Base-by-base conservation (phyloP, 2,888 invertebrate genomes). In the Carterocephalus palaemon region DNA sequence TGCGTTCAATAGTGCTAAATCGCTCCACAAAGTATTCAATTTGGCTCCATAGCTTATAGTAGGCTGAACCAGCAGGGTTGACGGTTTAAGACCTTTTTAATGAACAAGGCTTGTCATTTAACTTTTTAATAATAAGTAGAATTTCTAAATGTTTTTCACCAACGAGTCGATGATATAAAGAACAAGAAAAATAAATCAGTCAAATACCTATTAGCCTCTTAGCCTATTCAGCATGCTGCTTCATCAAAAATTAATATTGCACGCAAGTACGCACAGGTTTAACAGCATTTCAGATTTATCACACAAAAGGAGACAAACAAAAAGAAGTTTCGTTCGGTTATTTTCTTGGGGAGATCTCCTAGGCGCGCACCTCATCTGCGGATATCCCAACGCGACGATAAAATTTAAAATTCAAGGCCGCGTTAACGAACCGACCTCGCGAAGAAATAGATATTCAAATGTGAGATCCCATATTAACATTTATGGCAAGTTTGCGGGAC, bases 351-450 rank as follows among this genome's bases (percentile, higher is more conserved):
- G 78, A 81, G 74, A 76, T 72, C 81, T 77, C 83, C 80, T 78
- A 82, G 83, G 79, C 81, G 82, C 81, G 81, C 85, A 83, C 84
- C 83, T 86, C 84, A 84, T 83, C 84, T 83, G 71, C 67, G 69
- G 71, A 52, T 62, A 54, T 85, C 85, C 86, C 85, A 50, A 56
- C 67, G 76, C 84, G 83, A 58, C 79, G 74, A 85, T 85, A 86
- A 86, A 83, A 86, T 85, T 85, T 86, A 86, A 86, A 86, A 86
- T 86, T 86, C 86, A 85, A 86, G 86, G 86, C 80, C 85, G 81
- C 80, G 84, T 84, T 86, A 86, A 86, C 85, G 83, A 86, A 86
- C 85, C 80, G 81, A 76, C 79, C 83, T 75, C 84, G 84, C 83
- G 79, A 84, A 85, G 82, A 86, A 86, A 86, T 85, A 85, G 86